phyloP scores from a whole-genome alignment of 2,113 vertebrate genomes.

The Hyperoodon ampullatus region DNA sequence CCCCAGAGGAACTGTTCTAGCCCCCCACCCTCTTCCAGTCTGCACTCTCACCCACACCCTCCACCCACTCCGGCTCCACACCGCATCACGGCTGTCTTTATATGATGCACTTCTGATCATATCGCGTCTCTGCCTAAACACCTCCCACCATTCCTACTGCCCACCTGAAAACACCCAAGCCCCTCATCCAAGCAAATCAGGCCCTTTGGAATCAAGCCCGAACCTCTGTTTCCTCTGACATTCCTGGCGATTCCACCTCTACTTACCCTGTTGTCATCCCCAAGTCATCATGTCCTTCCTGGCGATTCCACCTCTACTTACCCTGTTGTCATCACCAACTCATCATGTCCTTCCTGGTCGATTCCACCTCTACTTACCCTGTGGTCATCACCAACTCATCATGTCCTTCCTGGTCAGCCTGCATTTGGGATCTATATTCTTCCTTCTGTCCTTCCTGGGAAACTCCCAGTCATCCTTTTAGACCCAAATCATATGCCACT shows the following conservation, averaged over 20 bases:
- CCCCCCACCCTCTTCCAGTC: not conserved
- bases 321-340: not conserved
- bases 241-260: not conserved
- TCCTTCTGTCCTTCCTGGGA: not conserved
- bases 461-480: not conserved
- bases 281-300: not conserved
- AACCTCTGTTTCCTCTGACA: not conserved
- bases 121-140: not conserved
- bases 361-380: not conserved
- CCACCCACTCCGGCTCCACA: not conserved
- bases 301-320: not conserved
- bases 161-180: not conserved
- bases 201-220: not conserved
- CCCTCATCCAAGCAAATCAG: fast-evolving
- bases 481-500: not conserved
- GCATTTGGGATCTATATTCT: not conserved
- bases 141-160: not conserved
- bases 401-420: not conserved
- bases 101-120: not conserved
- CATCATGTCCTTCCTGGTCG: not conserved
- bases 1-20: not conserved
- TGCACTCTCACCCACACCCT: not conserved
- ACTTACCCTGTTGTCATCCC: not conserved
- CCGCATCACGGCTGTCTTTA: not conserved
- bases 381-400: not conserved